Conservation (phyloP, 2,113 vertebrate species). For the Amblyornis subalaris region DNA sequence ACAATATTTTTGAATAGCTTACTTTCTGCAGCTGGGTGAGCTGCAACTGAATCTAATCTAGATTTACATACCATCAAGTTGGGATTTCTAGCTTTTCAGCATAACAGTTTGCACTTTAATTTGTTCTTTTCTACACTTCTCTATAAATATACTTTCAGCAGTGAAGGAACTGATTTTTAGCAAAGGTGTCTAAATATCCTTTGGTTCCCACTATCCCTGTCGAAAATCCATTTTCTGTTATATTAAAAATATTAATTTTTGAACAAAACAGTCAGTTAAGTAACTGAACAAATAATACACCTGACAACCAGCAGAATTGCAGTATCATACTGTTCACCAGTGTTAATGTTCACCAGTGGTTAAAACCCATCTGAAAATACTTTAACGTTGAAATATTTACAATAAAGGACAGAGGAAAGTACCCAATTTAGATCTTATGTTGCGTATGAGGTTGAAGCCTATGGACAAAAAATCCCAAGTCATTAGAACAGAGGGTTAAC, state of each 20-base stretch:
- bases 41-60: neutral
- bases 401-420: neutral
- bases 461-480: neutral
- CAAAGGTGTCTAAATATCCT: neutral
- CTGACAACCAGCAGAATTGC: neutral
- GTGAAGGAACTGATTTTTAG: neutral
- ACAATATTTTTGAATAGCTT: neutral
- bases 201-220: neutral
- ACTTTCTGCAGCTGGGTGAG: neutral
- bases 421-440: accelerated
- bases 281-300: neutral
- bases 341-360: neutral
- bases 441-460: neutral
- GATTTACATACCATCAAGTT: neutral
- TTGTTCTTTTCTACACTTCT: neutral
- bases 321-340: neutral
- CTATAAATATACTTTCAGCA: neutral
- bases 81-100: neutral
- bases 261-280: neutral
- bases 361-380: neutral
- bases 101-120: neutral
- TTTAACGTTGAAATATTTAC: neutral
- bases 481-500: neutral
- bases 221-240: neutral
- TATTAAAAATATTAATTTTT: neutral